Base-by-base conservation (phyloP, 2,113 vertebrate species). In the Aythya baeri region DNA sequence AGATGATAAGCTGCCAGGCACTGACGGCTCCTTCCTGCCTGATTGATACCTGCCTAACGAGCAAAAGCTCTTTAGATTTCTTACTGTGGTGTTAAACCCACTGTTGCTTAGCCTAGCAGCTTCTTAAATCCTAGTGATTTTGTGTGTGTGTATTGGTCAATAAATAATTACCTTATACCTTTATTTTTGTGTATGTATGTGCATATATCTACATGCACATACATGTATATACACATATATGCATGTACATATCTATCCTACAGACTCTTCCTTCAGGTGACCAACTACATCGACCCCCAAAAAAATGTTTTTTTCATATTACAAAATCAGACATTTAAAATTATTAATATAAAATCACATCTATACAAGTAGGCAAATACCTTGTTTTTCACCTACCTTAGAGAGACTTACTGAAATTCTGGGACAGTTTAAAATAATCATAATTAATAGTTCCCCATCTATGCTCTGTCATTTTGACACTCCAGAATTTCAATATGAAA, bases 401-500 rank as follows among this genome's bases (percentile, higher is more conserved):
- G 14, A 88, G 34, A 93, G 44, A 68, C 23, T 65, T 79, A 79
- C 13, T 83, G 75, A 94, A 94, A 86, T 18, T 66, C 49, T 63
- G 26, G 34, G 27, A 89, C 36, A 55, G 66, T 84, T 94, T 93
- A 88, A 96, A 96, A 96, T 93, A 95, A 95, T 80, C 41, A 81
- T 89, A 95, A 92, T 96, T 96, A 94, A 91, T 93, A 88, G 46
- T 63, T 96, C 62, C 78, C 23, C 61, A 73, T 91, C 81, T 93
- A 66, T 58, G 77, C 49, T 93, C 72, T 88, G 68, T 93, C 78
- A 90, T 88, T 94, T 75, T 95, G 88, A 91, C 86, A 93, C 44
- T 86, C 59, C 50, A 86, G 57, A 93, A 95, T 93, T 96, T 97
- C 80, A 95, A 52, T 93, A 86, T 94, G 85, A 97, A 94, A 89